Conservation (phyloP, 2,113 vertebrate genomes). For the Girardinichthys multiradiatus region DNA sequence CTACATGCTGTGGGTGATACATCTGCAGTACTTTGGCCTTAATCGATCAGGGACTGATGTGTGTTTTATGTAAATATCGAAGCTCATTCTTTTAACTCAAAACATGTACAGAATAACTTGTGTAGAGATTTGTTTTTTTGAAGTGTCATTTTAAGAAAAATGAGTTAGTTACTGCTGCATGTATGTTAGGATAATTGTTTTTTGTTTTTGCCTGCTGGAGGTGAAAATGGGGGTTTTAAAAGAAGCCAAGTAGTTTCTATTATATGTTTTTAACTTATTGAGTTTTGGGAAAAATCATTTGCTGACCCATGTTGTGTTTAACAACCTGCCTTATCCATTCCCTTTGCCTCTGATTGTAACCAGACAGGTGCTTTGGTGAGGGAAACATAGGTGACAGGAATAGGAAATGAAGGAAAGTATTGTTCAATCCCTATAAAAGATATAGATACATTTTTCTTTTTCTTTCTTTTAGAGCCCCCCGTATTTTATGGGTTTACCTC, state of each 20-base stretch:
- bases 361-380: conserved; percentile 33
- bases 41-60: conserved; percentile 82
- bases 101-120: conserved; percentile 67
- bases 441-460: conserved; percentile 32
- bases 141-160: conserved; percentile 57
- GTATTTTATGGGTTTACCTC: conserved; percentile 68
- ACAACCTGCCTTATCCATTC: conserved; percentile 75
- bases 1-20: conserved; percentile 48
- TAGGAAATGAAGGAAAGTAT: background rate
- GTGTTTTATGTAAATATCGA: conserved; percentile 71
- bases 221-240: conserved; percentile 56
- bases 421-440: background rate
- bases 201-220: conserved; percentile 19
- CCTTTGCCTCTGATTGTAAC: conserved; percentile 69
- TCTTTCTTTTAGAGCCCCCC: conserved; percentile 30
- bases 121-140: conserved; percentile 57
- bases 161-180: conserved; percentile 50
- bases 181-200: conserved; percentile 27
- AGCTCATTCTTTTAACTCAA: conserved; percentile 65
- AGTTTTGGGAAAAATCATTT: conserved; percentile 23
- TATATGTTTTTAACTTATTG: conserved; percentile 66
- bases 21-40: conserved; percentile 79
- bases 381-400: conserved; percentile 1
- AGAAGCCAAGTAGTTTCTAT: conserved; percentile 58
- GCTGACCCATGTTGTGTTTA: conserved; percentile 53